phyloP scores from a whole-genome alignment of 2,797 vertebrate species.

The Zalophus californianus region DNA sequence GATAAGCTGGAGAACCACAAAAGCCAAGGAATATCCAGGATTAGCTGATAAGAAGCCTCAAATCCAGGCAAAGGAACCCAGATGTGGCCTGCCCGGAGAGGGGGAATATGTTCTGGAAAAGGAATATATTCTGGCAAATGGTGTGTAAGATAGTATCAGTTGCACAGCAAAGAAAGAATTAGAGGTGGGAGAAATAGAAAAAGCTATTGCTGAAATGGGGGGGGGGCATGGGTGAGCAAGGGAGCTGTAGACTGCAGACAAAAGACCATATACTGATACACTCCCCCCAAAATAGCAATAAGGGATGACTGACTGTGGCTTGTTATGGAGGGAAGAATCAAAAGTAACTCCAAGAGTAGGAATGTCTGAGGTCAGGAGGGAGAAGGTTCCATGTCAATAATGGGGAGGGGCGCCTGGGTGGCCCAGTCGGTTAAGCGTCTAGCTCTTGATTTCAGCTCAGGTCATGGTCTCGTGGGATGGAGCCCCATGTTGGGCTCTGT shows the following conservation, averaged over 20 bases:
- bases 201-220: neutral
- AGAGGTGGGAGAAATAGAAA: constrained; percentile 21
- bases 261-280: neutral
- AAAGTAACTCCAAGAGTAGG: neutral
- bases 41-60: neutral
- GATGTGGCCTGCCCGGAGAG: neutral
- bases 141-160: neutral
- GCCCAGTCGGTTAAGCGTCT: neutral
- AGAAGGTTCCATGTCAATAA: neutral
- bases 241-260: neutral
- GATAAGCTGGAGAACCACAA: neutral
- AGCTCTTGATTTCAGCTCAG: neutral
- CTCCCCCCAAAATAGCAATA: neutral
- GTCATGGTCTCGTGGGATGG: neutral
- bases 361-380: neutral
- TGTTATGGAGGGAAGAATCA: neutral
- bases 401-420: neutral
- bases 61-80: neutral
- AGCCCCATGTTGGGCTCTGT: neutral
- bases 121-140: neutral
- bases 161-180: constrained; percentile 1
- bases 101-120: neutral
- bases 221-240: neutral
- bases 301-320: neutral
- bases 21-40: constrained; percentile 12